Evolutionary conservation across 2,113 vertebrate genomes (phyloP).

Genomic region (Tor tambroides): DNA sequence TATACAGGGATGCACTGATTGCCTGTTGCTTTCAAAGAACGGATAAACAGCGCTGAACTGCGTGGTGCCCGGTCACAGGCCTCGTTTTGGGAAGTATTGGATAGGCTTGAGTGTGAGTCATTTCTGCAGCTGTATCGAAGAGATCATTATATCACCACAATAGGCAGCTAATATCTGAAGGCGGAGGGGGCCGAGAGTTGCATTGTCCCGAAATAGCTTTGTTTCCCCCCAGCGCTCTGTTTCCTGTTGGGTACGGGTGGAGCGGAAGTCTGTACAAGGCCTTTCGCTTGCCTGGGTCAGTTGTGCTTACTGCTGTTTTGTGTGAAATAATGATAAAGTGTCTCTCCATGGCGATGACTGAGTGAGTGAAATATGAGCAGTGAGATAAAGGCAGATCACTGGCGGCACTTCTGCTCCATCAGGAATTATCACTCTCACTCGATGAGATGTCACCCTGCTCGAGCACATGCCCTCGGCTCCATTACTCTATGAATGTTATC

Average conservation of each 20-base stretch:
- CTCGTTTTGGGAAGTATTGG: neutral
- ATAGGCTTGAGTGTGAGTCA: constrained; percentile 52
- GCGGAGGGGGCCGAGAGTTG: neutral
- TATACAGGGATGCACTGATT: neutral
- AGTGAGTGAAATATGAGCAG: constrained; percentile 41
- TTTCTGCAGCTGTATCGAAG: constrained; percentile 35
- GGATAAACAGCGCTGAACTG: neutral
- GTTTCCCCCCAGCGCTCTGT: constrained; percentile 8
- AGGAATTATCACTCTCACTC: constrained; percentile 2
- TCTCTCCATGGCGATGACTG: neutral
- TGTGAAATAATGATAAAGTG: constrained; percentile 40
- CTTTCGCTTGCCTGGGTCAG: constrained; percentile 1
- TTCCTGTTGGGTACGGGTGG: constrained; percentile 23
- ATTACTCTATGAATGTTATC: constrained; percentile 33
- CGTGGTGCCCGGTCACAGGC: neutral
- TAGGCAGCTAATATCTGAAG: constrained; percentile 16
- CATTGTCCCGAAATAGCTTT: constrained; percentile 47
- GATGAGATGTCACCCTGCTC: constrained; percentile 14
- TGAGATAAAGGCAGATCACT: constrained; percentile 20
- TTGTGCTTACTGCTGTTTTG: constrained; percentile 33
- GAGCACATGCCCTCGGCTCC: neutral
- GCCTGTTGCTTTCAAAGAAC: neutral
- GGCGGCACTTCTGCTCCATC: neutral
- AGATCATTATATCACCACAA: constrained; percentile 48
- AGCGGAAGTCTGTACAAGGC: constrained; percentile 25